These are phyloP conservation scores for Hydropotes inermis DNA, from an alignment of 2,113 vertebrate genomes.

Conservation along the genomic window DNA sequence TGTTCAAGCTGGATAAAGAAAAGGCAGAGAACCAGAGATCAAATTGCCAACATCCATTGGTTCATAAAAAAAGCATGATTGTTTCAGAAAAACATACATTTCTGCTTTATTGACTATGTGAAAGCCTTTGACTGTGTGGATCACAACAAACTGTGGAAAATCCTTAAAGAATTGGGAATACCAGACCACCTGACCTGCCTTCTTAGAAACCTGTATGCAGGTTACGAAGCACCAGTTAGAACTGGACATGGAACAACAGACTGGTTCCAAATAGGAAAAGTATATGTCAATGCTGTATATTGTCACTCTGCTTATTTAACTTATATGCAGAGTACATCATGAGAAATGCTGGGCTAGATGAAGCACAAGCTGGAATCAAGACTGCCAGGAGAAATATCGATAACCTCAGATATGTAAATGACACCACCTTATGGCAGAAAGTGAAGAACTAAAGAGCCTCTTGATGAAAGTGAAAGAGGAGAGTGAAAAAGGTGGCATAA, in stretches of 20 bases:
- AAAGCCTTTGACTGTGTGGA: background rate
- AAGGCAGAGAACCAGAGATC: background rate
- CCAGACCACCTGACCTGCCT: background rate
- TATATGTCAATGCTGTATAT: background rate
- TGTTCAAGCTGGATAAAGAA: background rate
- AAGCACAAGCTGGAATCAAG: background rate
- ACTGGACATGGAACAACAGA: background rate
- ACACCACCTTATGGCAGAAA: background rate
- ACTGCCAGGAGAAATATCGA: background rate
- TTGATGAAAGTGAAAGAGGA: background rate
- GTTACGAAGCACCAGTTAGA: background rate
- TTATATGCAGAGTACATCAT: background rate
- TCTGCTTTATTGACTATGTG: background rate
- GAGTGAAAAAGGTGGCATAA: background rate
- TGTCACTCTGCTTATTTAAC: background rate
- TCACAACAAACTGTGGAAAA: background rate
- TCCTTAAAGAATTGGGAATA: background rate
- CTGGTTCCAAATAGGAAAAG: background rate
- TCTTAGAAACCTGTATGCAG: background rate
- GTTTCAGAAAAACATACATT: background rate
- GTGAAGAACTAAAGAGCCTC: background rate
- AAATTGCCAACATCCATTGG: background rate
- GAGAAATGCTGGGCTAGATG: background rate
- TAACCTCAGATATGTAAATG: background rate
- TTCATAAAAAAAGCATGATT: background rate